A percentile compares a stretch with the other conserved stretches of the same genome.
These are phyloP conservation scores for Chondrosia reniformis DNA, from an alignment of 37 sponge, comb jelly and placozoan genomes.

Conservation along the genomic window DNA sequence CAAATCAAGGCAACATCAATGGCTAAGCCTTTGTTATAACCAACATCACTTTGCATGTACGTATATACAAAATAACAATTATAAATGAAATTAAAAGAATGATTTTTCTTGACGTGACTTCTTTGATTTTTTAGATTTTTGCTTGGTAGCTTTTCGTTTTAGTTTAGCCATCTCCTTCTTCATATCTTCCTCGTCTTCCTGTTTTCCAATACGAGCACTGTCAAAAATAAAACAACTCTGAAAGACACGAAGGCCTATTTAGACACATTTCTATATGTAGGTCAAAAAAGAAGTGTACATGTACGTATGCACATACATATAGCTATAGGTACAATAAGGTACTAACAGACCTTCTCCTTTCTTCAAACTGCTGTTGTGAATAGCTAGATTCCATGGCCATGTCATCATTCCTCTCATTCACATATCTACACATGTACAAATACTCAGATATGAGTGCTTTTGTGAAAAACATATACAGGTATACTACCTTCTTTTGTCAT, in stretches of 20 bases:
- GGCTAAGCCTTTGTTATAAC: too few species aligned
- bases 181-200: constrained; percentile 68
- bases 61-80: too few species aligned
- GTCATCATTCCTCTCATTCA: constrained; percentile 34
- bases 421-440: constrained; percentile 24
- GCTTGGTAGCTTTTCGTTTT: constrained; percentile 27
- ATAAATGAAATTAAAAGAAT: too few species aligned
- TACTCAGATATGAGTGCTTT: neutral
- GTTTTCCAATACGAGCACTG: constrained; percentile 69
- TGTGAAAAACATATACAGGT: neutral
- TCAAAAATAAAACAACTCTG: neutral
- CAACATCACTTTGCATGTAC: too few species aligned
- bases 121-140: constrained; percentile 1
- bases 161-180: constrained; percentile 32
- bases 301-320: neutral
- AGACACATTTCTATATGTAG: too few species aligned
- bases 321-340: neutral
- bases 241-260: too few species aligned
- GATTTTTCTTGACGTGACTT: too few species aligned
- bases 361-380: constrained; percentile 81
- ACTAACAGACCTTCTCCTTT: constrained; percentile 57
- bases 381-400: constrained; percentile 76
- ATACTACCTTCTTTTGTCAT: constrained; percentile 46
- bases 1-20: too few species aligned
- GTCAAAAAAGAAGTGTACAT: neutral